Conservation (phyloP, 2,113 vertebrate genomes). For the Anarrhichthys ocellatus region DNA sequence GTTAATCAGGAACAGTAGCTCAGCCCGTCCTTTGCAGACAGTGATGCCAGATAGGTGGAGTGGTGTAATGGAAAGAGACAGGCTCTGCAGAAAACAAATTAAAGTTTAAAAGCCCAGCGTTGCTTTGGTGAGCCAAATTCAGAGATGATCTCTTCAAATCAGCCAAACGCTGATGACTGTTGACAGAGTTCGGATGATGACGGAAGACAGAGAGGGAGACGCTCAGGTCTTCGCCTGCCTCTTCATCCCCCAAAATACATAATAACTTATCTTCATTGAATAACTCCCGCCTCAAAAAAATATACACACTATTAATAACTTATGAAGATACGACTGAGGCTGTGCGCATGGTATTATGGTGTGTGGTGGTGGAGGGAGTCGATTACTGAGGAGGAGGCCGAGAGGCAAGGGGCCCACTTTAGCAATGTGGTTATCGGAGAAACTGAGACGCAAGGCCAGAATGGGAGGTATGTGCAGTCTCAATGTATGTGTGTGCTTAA, state of each 20-base stretch:
- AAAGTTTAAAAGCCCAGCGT: constrained; percentile 79
- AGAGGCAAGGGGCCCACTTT: constrained; percentile 68
- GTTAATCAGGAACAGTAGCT: constrained; percentile 79
- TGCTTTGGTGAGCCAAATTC: constrained; percentile 40
- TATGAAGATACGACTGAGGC: neutral
- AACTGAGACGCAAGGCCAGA: constrained; percentile 65
- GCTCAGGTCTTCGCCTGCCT: constrained; percentile 19
- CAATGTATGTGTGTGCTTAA: constrained; percentile 22
- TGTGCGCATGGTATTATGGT: constrained; percentile 4
- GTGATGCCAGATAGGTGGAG: constrained; percentile 54
- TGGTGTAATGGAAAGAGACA: constrained; percentile 78
- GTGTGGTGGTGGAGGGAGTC: constrained; percentile 33
- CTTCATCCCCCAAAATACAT: neutral
- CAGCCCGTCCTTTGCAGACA: constrained; percentile 43
- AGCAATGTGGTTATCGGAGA: constrained; percentile 80
- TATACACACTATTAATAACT: neutral
- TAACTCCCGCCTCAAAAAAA: constrained; percentile 4
- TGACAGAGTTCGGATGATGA: constrained; percentile 17
- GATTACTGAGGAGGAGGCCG: constrained; percentile 38
- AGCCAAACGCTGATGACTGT: constrained; percentile 16
- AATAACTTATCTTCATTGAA: constrained; percentile 1
- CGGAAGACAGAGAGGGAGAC: neutral
- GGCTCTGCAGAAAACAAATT: constrained; percentile 80
- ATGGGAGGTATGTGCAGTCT: constrained; percentile 47
- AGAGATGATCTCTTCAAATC: constrained; percentile 53